Evolutionary conservation across 2,113 vertebrate genomes (phyloP).

Genomic region (Hypanus sabinus): DNA sequence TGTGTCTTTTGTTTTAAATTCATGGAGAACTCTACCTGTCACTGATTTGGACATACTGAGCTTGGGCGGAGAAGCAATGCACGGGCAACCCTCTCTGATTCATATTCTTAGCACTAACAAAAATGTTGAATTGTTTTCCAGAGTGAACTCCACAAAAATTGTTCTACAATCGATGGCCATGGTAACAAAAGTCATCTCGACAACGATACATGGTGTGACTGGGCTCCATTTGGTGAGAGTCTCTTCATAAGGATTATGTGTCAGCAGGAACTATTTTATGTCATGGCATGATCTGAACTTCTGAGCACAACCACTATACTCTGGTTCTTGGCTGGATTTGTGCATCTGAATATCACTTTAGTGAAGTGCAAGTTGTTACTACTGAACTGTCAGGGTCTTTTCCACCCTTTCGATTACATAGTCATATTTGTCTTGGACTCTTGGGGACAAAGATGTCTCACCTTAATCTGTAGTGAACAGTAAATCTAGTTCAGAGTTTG

Average conservation of each 20-base stretch:
- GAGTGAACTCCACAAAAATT: conserved; percentile 88
- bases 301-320: not conserved
- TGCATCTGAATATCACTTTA: not conserved
- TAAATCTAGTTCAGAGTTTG: not conserved
- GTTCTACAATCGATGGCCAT: conserved; percentile 56
- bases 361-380: not conserved
- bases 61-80: no score
- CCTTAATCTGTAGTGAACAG: not conserved
- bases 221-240: conserved; percentile 84
- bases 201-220: conserved; percentile 81
- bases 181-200: conserved; percentile 59
- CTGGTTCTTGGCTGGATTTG: not conserved
- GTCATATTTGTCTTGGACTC: not conserved
- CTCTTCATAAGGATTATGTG: not conserved
- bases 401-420: not conserved
- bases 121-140: conserved; percentile 44
- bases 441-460: not conserved
- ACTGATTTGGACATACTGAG: not conserved
- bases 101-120: not conserved
- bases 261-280: not conserved
- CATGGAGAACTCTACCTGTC: no score
- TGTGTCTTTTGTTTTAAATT: no score
- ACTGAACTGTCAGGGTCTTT: not conserved
- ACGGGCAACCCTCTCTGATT: no score
- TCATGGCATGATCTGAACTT: not conserved